Conservation (phyloP, 2,797 vertebrate genomes). For the Accipiter fasciatus region DNA sequence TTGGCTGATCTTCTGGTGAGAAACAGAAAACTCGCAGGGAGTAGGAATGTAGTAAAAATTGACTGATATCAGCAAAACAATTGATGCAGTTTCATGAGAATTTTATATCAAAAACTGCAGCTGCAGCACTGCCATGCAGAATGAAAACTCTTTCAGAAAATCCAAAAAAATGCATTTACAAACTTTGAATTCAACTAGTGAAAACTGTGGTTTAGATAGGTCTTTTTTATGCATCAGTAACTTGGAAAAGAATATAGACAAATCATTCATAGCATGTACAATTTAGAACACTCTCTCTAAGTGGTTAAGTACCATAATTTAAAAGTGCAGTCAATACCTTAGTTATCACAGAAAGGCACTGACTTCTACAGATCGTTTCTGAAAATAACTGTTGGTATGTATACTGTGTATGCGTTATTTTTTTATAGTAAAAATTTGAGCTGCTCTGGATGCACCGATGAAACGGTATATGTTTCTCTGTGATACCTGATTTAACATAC, state of each 20-base stretch:
- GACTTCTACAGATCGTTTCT: background rate
- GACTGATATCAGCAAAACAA: background rate
- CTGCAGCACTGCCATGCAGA: background rate
- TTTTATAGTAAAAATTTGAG: background rate
- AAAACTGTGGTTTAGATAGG: background rate
- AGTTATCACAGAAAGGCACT: background rate
- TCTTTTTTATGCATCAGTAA: background rate
- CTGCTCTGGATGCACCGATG: background rate
- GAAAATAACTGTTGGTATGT: background rate
- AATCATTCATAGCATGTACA: background rate
- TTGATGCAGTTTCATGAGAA: background rate
- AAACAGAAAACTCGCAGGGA: background rate
- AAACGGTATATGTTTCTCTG: background rate
- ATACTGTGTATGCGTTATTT: background rate
- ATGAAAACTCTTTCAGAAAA: background rate
- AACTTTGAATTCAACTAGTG: background rate
- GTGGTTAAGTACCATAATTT: background rate
- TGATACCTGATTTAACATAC: background rate
- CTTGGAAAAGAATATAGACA: background rate
- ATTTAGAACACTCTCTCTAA: background rate
- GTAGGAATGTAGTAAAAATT: background rate
- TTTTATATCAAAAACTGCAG: background rate
- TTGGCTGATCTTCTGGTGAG: background rate
- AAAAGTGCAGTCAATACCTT: background rate
- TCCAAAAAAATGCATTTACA: background rate